A percentile compares a stretch with the other conserved stretches of the same genome.
Evolutionary conservation across 2,113 vertebrate genomes (phyloP).

Genomic region (Alligator sinensis): DNA sequence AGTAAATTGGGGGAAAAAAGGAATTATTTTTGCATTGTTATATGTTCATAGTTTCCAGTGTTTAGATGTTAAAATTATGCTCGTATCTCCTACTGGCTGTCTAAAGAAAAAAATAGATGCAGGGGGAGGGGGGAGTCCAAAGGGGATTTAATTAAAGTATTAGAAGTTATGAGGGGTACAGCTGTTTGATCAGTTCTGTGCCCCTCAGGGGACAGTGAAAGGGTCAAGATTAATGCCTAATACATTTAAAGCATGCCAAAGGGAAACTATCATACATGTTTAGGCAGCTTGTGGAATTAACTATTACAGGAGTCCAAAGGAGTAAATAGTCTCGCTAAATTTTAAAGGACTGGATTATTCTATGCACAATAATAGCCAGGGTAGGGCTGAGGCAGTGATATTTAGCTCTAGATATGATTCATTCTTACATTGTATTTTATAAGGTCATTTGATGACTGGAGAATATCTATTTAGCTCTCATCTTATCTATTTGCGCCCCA

Average conservation of each 20-base stretch:
- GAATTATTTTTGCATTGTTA: conserved; percentile 70
- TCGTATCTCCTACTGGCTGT: conserved; percentile 57
- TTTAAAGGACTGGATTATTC: conserved; percentile 25
- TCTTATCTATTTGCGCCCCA: neutral
- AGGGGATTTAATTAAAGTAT: conserved; percentile 73
- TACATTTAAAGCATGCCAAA: conserved; percentile 62
- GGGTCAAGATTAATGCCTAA: conserved; percentile 70
- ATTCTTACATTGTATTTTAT: neutral
- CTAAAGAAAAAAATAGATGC: conserved; percentile 61
- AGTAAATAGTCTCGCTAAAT: neutral
- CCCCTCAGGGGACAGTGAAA: conserved; percentile 59
- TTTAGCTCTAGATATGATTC: neutral
- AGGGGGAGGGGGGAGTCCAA: conserved; percentile 34
- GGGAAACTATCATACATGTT: conserved; percentile 57
- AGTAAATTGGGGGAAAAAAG: conserved; percentile 70
- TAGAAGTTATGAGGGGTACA: conserved; percentile 67
- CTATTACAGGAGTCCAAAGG: conserved; percentile 30
- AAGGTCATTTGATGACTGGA: neutral
- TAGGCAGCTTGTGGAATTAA: conserved; percentile 63
- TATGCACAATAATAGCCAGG: conserved; percentile 4
- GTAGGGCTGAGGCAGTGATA: neutral
- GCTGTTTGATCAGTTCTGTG: conserved; percentile 69
- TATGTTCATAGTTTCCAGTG: conserved; percentile 74
- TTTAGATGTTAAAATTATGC: conserved; percentile 58
- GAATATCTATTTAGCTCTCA: neutral